Percentiles rank a stretch among this genome's conserved stretches.
Conservation (phyloP, 2,888 invertebrate genomes). For the Zhengitettix transpicula region DNA sequence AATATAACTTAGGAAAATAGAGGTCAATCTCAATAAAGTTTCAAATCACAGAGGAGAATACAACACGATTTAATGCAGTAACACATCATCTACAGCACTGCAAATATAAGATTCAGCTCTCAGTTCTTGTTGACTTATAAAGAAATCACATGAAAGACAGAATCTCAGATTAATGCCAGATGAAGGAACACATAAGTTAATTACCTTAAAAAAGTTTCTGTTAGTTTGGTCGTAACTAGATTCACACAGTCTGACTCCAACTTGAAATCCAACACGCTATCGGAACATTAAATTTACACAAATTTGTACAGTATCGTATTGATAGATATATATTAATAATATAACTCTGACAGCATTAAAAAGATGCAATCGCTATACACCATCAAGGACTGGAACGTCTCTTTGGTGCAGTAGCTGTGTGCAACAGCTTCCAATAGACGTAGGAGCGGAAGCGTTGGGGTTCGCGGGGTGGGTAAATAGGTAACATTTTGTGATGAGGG, state of each 20-base stretch:
- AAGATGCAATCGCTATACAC: neutral
- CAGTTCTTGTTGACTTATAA: neutral
- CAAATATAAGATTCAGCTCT: neutral
- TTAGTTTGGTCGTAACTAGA: conserved; percentile 3
- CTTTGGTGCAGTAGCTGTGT: conserved; percentile 1
- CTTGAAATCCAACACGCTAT: conserved; percentile 4
- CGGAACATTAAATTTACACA: conserved; percentile 7
- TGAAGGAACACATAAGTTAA: neutral
- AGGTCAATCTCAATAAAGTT: neutral
- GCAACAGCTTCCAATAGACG: conserved; percentile 9
- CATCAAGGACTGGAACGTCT: neutral
- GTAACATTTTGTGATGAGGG: conserved; percentile 16
- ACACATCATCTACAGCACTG: neutral
- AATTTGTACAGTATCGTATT: conserved; percentile 9
- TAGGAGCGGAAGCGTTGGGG: conserved; percentile 9
- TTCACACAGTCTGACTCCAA: neutral
- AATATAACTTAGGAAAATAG: neutral
- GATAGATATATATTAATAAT: conserved; percentile 5
- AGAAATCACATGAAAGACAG: conserved; percentile 1
- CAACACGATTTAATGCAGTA: neutral
- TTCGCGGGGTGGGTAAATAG: conserved; percentile 5
- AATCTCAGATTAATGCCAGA: conserved; percentile 1
- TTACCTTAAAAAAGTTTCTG: neutral
- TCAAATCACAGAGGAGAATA: neutral
- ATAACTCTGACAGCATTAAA: neutral